These are phyloP conservation scores for Hybognathus amarus DNA, from an alignment of 2,797 vertebrate genomes.

Conservation along the genomic window DNA sequence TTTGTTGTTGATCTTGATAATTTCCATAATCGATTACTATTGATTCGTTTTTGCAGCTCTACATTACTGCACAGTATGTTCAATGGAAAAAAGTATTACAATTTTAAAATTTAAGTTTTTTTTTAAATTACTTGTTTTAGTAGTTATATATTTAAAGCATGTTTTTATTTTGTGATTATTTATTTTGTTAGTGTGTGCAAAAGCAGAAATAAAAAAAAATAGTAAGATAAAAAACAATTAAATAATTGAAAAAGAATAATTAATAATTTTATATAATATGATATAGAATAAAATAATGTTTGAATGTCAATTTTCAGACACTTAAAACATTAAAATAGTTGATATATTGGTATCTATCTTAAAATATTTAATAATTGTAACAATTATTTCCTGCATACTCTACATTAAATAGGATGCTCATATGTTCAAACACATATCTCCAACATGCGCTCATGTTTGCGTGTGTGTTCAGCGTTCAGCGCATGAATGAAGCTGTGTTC, in stretches of 20 bases:
- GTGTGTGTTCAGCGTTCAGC: background rate
- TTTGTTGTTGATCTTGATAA: no score
- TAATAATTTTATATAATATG: background rate
- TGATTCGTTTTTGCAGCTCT: background rate
- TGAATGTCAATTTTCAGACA: background rate
- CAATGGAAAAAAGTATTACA: no score
- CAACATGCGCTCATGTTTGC: slow-evolving; percentile 1
- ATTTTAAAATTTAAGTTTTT: no score
- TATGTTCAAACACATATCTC: background rate
- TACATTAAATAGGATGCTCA: background rate
- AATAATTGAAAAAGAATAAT: background rate
- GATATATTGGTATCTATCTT: background rate
- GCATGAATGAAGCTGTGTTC: slow-evolving; percentile 29
- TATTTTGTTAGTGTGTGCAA: background rate
- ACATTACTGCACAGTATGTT: background rate
- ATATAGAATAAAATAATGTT: background rate
- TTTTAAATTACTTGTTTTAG: background rate
- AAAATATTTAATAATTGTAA: background rate
- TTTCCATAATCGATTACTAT: no score
- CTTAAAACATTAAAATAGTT: background rate
- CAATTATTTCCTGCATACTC: no score
- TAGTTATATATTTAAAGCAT: background rate
- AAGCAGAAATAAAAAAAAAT: background rate
- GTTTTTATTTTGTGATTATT: background rate
- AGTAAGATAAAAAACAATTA: background rate